These are phyloP conservation scores for Mustela lutreola DNA, from an alignment of 2,113 vertebrate species.

Conservation along the genomic window DNA sequence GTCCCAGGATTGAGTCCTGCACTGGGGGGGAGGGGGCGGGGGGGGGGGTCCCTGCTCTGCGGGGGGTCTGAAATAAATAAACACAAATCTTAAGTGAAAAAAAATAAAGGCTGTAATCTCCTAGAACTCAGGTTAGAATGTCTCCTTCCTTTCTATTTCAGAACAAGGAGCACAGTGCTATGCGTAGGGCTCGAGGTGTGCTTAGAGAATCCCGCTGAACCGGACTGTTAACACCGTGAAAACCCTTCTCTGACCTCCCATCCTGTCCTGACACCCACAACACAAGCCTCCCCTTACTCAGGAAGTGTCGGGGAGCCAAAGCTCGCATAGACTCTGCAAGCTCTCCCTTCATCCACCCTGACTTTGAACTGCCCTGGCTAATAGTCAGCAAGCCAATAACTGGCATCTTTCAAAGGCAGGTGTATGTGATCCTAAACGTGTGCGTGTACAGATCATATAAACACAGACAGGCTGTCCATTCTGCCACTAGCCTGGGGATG, in stretches of 20 bases:
- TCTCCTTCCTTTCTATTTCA: neutral
- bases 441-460: rapidly evolving
- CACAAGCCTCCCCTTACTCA: neutral
- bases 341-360: neutral
- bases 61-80: no score
- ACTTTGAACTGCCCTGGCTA: neutral
- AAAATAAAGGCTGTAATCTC: neutral
- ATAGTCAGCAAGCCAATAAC: neutral
- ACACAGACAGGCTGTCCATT: neutral
- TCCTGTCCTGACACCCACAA: neutral
- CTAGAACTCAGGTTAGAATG: neutral
- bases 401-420: neutral
- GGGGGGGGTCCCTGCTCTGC: no score
- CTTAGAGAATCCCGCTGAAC: neutral
- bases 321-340: neutral
- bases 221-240: neutral
- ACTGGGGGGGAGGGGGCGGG: no score
- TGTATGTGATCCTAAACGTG: neutral
- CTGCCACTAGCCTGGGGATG: neutral
- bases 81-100: no score
- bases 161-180: neutral
- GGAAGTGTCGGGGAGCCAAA: neutral
- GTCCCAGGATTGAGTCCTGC: no score
- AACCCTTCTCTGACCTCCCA: neutral
- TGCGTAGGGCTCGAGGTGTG: neutral